A percentile compares a stretch with the other conserved stretches of the same genome.
phyloP scores from a whole-genome alignment of 2,888 invertebrate genomes.

The Unio delphinus region DNA sequence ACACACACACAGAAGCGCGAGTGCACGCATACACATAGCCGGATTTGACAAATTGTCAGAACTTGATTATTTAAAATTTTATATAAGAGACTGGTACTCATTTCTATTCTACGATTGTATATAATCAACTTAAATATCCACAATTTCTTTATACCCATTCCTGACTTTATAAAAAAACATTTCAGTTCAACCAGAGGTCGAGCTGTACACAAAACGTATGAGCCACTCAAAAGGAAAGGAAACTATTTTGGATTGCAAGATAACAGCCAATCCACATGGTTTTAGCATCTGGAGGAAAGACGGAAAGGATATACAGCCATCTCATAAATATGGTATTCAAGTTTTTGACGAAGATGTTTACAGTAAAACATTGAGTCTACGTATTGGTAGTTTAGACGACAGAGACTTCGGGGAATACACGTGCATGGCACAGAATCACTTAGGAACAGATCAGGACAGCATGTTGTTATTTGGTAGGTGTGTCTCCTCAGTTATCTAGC shows the following conservation, averaged over 20 bases:
- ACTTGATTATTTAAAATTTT: too few species aligned
- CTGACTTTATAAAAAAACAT: background rate
- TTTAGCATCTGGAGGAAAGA: conserved; percentile 60
- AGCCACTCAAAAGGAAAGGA: conserved; percentile 61
- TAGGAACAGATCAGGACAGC: conserved; percentile 50
- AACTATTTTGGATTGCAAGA: conserved; percentile 66
- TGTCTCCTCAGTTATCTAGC: background rate
- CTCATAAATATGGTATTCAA: conserved; percentile 56
- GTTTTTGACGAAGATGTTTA: conserved; percentile 59
- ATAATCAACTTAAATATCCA: too few species aligned
- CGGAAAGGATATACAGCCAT: conserved; percentile 47
- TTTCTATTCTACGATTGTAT: too few species aligned
- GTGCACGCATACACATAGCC: too few species aligned
- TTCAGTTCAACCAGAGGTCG: conserved; percentile 65
- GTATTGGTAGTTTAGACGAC: conserved; percentile 44
- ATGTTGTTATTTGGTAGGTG: conserved; percentile 54
- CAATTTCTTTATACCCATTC: too few species aligned
- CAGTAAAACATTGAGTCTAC: conserved; percentile 55
- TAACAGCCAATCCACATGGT: conserved; percentile 64
- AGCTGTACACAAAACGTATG: conserved; percentile 57
- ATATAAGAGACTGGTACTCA: too few species aligned
- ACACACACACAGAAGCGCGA: too few species aligned
- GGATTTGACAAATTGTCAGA: too few species aligned
- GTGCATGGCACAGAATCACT: conserved; percentile 52
- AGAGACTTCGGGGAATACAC: conserved; percentile 58